Evolutionary conservation across 2,113 vertebrate species (phyloP).

Genomic region (Myxocyprinus asiaticus): DNA sequence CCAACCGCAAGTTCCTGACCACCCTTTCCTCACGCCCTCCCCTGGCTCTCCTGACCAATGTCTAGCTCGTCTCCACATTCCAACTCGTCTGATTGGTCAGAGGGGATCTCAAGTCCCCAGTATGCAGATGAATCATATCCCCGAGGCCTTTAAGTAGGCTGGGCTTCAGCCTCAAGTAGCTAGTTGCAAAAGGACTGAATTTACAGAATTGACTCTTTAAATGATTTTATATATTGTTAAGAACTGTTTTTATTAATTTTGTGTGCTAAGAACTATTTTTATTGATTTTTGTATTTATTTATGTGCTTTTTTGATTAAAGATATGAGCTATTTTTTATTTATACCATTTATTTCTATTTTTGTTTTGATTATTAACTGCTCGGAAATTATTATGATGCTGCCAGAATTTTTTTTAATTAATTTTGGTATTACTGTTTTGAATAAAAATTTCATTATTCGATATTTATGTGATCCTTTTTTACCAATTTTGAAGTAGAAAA

Average conservation of each 20-base stretch:
- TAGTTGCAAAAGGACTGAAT: conserved; percentile 48
- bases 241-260: conserved; percentile 58
- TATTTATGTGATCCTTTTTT: conserved; percentile 28
- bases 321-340: conserved; percentile 61
- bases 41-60: conserved; percentile 97
- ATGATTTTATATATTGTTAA: conserved; percentile 70
- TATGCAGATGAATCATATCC: conserved; percentile 87
- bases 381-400: conserved; percentile 30
- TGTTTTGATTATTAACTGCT: not conserved
- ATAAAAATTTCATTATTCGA: conserved; percentile 70
- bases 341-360: conserved; percentile 42
- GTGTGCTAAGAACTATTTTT: too few species aligned
- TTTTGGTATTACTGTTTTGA: conserved; percentile 54
- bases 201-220: conserved; percentile 50
- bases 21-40: conserved; percentile 95
- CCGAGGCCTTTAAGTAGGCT: conserved; percentile 89
- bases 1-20: conserved; percentile 92
- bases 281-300: conserved; percentile 75
- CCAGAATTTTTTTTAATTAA: not conserved
- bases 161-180: conserved; percentile 25
- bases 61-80: conserved; percentile 96
- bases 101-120: conserved; percentile 96
- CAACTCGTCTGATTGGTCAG: conserved; percentile 95
- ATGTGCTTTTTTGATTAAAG: conserved; percentile 65
- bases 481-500: conserved; percentile 24